Evolutionary conservation across 23 tunicate genomes (phyloP), one percentile per base, ranked within the genome.

Genomic region (Styela plicata): DNA sequence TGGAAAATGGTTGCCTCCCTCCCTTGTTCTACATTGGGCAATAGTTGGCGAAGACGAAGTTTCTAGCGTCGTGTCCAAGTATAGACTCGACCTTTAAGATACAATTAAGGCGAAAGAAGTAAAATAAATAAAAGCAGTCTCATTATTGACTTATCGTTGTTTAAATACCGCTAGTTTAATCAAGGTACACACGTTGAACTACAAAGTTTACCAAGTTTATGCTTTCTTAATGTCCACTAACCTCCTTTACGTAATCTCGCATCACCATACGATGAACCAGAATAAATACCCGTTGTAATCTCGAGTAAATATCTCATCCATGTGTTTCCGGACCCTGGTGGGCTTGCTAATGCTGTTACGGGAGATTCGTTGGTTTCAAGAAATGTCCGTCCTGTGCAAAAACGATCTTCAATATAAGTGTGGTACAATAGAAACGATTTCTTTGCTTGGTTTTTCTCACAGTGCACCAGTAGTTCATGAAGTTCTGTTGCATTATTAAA

Each of bases 321-420:
- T 10, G 70, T 66, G 70, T 66, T 66, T 24, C 70, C 70, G 7
- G 70, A 66, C 17, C 70, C 70, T 24, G 70, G 70, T 27, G 31
- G 70, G 18, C 70, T 66, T 18, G 31, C 70, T 10, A 66, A 18
- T 3, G 70, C 70, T 7, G 70, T 66, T 17, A 66, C 70, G 30
- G 70, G 31, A 24, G 70, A 66, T 24, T 66, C 31, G 29, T 66
- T 66, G 10, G 29, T 10, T 27, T 24, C 29, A 5, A 66, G 18
- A 66, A 66, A 66, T 66, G 30, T 7, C 7, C 70, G 29, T 3
- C 31, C 17, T 27, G 70, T 5, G 17, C 70, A 66, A 27, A 66
- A 66, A 66, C 31, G 70, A 24, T 66, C 18, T 24, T 66, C 70
- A 10, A 3, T 5, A 18, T 66, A 66, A 24, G 70, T 66, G 30